phyloP scores from a whole-genome alignment of 2,797 vertebrate genomes.

The Xyrichtys novacula region DNA sequence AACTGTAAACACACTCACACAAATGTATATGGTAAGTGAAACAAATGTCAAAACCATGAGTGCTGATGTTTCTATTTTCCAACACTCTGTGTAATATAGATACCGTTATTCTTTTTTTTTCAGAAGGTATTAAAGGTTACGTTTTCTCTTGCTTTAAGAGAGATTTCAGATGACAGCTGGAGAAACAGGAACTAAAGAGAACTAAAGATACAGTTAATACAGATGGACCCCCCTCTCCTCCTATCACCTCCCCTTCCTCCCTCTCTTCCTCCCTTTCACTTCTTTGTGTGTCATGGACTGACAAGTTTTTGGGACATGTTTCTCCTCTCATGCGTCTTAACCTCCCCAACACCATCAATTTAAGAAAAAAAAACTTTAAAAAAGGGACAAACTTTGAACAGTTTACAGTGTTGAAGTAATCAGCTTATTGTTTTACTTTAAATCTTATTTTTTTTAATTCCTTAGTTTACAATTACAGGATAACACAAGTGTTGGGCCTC shows the following conservation, averaged over 20 bases:
- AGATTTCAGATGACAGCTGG: conserved; percentile 42
- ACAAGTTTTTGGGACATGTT: conserved; percentile 59
- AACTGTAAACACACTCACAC: conserved; percentile 44
- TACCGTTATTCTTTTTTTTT: conserved; percentile 57
- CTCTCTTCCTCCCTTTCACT: conserved; percentile 28
- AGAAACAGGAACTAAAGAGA: conserved; percentile 29
- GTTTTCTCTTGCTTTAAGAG: conserved; percentile 51
- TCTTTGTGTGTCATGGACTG: conserved; percentile 58
- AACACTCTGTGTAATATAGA: conserved; percentile 70
- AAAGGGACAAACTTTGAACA: conserved; percentile 43
- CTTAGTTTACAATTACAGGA: conserved; percentile 57
- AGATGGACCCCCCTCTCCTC: conserved; percentile 35
- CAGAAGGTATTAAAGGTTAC: conserved; percentile 56
- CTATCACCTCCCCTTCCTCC: conserved; percentile 15
- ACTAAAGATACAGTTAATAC: conserved; percentile 14
- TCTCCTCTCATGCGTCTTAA: conserved; percentile 73
- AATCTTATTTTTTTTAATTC: conserved; percentile 45
- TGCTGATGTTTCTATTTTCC: conserved; percentile 65
- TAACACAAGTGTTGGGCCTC: conserved; percentile 40
- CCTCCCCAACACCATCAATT: conserved; percentile 33
- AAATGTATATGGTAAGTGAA: conserved; percentile 62
- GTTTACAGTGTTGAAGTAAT: conserved; percentile 68
- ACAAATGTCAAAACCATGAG: conserved; percentile 60
- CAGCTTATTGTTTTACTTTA: conserved; percentile 56
- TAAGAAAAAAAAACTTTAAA: conserved; percentile 32